These are phyloP conservation scores for Acronicta aceris DNA, from an alignment of 2,888 invertebrate genomes.

Conservation along the genomic window DNA sequence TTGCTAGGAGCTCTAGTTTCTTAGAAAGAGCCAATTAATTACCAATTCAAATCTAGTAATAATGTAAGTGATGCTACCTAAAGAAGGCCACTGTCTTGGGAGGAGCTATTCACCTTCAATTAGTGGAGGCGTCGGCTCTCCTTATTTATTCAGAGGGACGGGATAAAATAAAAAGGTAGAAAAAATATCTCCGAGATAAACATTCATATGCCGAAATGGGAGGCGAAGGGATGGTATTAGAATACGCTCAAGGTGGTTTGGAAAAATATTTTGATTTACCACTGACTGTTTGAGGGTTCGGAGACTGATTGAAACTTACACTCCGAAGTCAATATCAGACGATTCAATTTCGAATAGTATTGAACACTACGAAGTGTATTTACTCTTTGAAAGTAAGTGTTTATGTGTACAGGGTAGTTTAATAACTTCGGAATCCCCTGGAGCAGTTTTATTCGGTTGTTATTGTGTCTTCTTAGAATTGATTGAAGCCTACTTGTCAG, in stretches of 20 bases:
- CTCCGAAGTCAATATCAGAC: slow-evolving; percentile 43
- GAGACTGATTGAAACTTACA: slow-evolving; percentile 55
- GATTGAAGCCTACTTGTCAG: not conserved
- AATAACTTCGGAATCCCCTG: slow-evolving; percentile 32
- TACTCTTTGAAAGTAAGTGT: slow-evolving; percentile 34
- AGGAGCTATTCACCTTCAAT: slow-evolving; percentile 74
- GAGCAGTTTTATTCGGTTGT: slow-evolving; percentile 11
- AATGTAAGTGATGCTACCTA: slow-evolving; percentile 64
- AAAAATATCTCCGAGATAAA: slow-evolving; percentile 72
- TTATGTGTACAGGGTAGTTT: slow-evolving; percentile 34
- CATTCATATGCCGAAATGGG: slow-evolving; percentile 70
- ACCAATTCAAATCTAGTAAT: slow-evolving; percentile 68
- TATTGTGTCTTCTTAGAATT: not conserved
- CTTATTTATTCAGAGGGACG: slow-evolving; percentile 78
- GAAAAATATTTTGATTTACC: slow-evolving; percentile 62
- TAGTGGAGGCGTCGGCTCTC: slow-evolving; percentile 71
- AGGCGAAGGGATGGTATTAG: slow-evolving; percentile 60
- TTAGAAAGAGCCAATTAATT: slow-evolving; percentile 57
- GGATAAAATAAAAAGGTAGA: slow-evolving; percentile 73
- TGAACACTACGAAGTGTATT: slow-evolving; percentile 44
- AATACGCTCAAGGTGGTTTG: slow-evolving; percentile 57
- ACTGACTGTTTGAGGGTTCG: slow-evolving; percentile 31
- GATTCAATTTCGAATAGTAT: slow-evolving; percentile 43
- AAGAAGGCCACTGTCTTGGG: slow-evolving; percentile 60
- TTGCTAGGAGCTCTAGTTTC: slow-evolving; percentile 12